Conservation (phyloP, 2,888 invertebrate genomes). For the Petrolisthes manimaculis region DNA sequence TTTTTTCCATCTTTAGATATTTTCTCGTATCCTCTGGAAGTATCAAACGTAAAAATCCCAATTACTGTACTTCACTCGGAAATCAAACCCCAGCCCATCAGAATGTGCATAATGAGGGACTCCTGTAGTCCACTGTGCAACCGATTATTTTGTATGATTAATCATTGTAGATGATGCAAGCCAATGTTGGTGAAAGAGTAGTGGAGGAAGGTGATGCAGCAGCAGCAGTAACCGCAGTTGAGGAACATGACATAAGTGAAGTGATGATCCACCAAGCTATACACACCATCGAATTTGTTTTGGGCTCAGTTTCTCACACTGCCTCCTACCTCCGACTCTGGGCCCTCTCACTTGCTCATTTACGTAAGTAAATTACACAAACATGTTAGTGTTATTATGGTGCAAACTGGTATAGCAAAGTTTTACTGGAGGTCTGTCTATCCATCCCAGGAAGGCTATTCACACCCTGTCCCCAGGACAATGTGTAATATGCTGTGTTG, state of each 20-base stretch:
- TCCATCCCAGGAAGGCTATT: too few species aligned
- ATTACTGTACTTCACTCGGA: neutral
- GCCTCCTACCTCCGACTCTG: slow-evolving; percentile 98
- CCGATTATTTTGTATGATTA: too few species aligned
- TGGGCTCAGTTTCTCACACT: slow-evolving; percentile 98
- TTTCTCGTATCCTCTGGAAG: too few species aligned
- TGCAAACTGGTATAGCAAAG: too few species aligned
- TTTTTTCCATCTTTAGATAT: too few species aligned
- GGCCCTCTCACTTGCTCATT: slow-evolving; percentile 98
- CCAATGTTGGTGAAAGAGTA: neutral
- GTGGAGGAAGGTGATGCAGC: neutral
- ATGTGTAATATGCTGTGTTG: neutral
- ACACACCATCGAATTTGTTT: slow-evolving; percentile 98
- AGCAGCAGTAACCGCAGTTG: slow-evolving; percentile 71
- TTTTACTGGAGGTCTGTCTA: too few species aligned
- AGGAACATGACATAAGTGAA: slow-evolving; percentile 85
- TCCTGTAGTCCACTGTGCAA: too few species aligned
- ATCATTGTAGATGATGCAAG: neutral
- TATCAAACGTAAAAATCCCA: too few species aligned
- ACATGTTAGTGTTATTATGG: slow-evolving; percentile 16
- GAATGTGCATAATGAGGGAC: neutral
- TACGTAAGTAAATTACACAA: slow-evolving; percentile 78
- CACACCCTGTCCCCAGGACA: too few species aligned
- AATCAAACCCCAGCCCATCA: neutral
- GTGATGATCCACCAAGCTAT: slow-evolving; percentile 85